phyloP scores from a whole-genome alignment of 2,113 vertebrate genomes.

The Tor tambroides region DNA sequence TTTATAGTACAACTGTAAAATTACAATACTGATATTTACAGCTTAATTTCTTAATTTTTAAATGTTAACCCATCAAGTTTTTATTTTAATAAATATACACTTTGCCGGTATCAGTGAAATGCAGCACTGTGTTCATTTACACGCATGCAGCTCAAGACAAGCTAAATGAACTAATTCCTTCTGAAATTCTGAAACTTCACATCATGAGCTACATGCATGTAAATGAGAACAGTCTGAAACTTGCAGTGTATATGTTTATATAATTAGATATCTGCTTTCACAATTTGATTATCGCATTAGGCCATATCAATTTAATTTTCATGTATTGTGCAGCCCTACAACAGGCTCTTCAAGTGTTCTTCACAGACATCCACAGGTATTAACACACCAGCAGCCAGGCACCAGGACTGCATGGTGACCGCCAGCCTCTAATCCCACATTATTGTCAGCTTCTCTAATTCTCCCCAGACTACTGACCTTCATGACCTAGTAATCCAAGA shows the following conservation, averaged over 20 bases:
- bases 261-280: not conserved
- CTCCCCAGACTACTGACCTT: slow-evolving; percentile 53
- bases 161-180: not conserved
- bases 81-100: not conserved
- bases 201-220: not conserved
- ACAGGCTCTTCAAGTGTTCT: slow-evolving; percentile 8
- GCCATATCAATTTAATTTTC: not conserved
- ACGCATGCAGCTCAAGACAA: not conserved
- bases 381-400: slow-evolving; percentile 1
- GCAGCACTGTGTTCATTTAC: not conserved
- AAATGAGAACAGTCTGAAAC: not conserved
- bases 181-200: not conserved
- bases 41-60: not conserved
- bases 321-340: not conserved
- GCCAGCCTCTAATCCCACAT: slow-evolving; percentile 55
- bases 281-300: not conserved
- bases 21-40: not conserved
- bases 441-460: slow-evolving; percentile 62
- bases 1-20: not conserved
- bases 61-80: not conserved
- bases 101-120: not conserved
- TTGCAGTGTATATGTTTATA: not conserved
- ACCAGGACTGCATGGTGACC: slow-evolving; percentile 49
- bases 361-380: not conserved
- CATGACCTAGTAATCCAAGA: slow-evolving; percentile 49